Percentiles rank a stretch among this genome's conserved stretches.
Evolutionary conservation across 2,113 vertebrate genomes (phyloP).

Genomic region (Prunella fulvescens): DNA sequence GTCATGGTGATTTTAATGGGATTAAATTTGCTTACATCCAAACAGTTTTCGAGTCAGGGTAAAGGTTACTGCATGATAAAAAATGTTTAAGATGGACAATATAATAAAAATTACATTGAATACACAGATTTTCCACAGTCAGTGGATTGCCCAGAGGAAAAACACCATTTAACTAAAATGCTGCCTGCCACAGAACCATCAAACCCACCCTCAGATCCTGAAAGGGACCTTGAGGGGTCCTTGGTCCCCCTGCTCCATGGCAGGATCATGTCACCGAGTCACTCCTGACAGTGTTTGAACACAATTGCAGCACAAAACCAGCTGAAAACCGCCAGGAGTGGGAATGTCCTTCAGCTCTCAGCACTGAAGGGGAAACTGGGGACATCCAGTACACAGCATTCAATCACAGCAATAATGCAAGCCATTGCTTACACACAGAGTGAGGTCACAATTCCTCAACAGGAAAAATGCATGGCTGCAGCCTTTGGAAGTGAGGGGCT

Average conservation of each 20-base stretch:
- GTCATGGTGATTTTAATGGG: not conserved
- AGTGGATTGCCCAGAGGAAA: not conserved
- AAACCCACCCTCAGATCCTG: not conserved
- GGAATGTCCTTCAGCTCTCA: not conserved
- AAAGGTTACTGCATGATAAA: not conserved
- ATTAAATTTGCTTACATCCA: not conserved
- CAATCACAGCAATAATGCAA: not conserved
- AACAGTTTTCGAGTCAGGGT: not conserved
- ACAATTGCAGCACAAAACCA: rapidly evolving
- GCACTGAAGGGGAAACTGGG: not conserved
- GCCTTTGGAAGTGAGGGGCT: not conserved
- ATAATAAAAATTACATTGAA: not conserved
- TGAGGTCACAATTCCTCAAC: not conserved
- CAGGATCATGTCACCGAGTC: not conserved
- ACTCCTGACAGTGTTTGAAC: not conserved
- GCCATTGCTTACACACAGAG: not conserved
- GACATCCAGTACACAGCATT: not conserved
- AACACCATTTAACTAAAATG: conserved; percentile 4
- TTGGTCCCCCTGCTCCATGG: not conserved
- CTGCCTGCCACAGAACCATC: conserved; percentile 1
- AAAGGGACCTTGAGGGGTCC: not conserved
- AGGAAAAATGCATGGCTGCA: not conserved
- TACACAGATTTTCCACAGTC: not conserved
- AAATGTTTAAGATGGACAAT: not conserved
- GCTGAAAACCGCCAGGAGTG: not conserved